Percentiles rank a stretch among this genome's conserved stretches.
phyloP scores from a whole-genome alignment of 1,140 invertebrate species.

The Drosophila ficusphila region DNA sequence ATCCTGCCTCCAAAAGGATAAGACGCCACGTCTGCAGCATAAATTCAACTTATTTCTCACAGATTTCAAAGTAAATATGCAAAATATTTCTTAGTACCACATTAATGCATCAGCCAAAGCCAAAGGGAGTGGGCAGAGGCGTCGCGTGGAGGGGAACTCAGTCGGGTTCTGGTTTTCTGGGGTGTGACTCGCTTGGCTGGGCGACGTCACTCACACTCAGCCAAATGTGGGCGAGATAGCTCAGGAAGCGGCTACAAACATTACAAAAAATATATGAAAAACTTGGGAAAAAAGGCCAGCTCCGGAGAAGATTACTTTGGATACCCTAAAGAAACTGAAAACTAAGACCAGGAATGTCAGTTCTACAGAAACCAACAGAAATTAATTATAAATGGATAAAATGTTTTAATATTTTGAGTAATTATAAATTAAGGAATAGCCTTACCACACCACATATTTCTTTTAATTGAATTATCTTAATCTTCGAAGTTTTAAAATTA shows the following conservation, averaged over 20 bases:
- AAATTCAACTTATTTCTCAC: slow-evolving; percentile 58
- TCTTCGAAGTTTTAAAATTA: no score
- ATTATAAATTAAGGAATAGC: no score
- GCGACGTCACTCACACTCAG: slow-evolving; percentile 49
- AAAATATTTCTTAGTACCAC: slow-evolving; percentile 77
- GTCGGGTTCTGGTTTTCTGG: slow-evolving; percentile 9
- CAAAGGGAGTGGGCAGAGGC: slow-evolving; percentile 10
- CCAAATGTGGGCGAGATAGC: slow-evolving; percentile 61
- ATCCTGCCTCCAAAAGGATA: neutral
- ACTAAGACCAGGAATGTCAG: no score
- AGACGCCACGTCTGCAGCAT: slow-evolving; percentile 9
- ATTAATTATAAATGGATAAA: no score
- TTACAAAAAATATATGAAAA: slow-evolving; percentile 5
- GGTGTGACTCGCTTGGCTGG: slow-evolving; percentile 52
- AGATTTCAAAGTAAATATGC: slow-evolving; percentile 80
- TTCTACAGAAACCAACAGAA: no score
- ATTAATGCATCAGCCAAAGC: slow-evolving; percentile 69
- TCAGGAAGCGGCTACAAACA: slow-evolving; percentile 22
- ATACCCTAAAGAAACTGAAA: neutral
- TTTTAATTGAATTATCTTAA: no score
- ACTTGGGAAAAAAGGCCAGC: neutral
- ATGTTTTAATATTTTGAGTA: no score
- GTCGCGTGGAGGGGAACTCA: neutral
- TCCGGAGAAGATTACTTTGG: neutral
- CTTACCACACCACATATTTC: no score